Evolutionary conservation across 1,140 invertebrate genomes (phyloP).

Genomic region (Argopecten irradians): DNA sequence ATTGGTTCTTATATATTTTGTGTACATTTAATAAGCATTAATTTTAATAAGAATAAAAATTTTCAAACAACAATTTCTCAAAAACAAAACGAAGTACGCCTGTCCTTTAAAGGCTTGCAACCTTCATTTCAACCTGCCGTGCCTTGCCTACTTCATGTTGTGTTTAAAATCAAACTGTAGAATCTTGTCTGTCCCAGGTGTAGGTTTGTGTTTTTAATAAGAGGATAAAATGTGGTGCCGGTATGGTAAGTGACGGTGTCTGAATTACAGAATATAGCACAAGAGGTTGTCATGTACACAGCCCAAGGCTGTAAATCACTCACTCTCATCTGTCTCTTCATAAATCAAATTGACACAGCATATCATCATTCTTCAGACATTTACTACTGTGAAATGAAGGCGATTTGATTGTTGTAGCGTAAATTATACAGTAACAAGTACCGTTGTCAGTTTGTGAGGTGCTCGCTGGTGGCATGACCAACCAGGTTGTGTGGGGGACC

Average conservation of each 20-base stretch:
- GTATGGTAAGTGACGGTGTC: not conserved
- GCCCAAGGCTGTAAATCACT: constrained; percentile 9
- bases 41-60: too few species aligned
- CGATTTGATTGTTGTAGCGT: constrained; percentile 22
- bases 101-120: too few species aligned
- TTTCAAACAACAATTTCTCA: too few species aligned
- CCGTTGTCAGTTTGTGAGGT: not conserved
- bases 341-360: constrained; percentile 17
- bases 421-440: constrained; percentile 23
- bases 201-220: not conserved
- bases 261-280: not conserved
- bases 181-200: too few species aligned
- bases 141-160: too few species aligned
- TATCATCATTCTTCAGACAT: not conserved
- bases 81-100: too few species aligned
- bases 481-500: not conserved
- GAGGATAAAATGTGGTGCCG: not conserved
- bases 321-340: not conserved
- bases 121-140: too few species aligned
- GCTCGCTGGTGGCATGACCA: not conserved
- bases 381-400: constrained; percentile 21
- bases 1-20: too few species aligned
- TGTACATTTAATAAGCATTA: too few species aligned
- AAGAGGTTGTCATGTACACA: not conserved
- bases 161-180: too few species aligned